Conservation (phyloP, 2,113 vertebrate species). For the Varanus salvator region DNA sequence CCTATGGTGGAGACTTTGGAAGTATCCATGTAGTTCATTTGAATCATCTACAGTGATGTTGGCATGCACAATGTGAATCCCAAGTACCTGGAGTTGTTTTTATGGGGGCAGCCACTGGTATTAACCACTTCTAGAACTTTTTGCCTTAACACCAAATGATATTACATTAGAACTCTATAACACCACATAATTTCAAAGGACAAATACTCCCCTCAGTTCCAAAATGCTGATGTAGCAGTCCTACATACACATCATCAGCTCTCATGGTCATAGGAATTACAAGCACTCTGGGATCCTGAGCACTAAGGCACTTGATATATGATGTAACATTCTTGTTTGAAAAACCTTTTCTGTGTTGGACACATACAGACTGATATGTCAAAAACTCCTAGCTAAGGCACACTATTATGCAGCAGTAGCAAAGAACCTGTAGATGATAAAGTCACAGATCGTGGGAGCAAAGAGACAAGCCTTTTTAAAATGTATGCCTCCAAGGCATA, state of each 20-base stretch:
- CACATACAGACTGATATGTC: not conserved
- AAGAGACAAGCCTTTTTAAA: not conserved
- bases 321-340: conserved; percentile 8
- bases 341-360: not conserved
- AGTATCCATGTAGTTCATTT: not conserved
- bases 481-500: not conserved
- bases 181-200: not conserved
- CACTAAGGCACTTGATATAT: not conserved
- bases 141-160: not conserved
- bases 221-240: not conserved
- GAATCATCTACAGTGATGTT: not conserved
- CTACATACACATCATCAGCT: too few relatives aligned
- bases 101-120: not conserved
- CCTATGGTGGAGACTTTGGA: not conserved
- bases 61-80: not conserved
- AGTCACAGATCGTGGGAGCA: not conserved
- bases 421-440: not conserved
- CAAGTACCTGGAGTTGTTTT: not conserved
- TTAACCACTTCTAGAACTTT: not conserved
- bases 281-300: not conserved
- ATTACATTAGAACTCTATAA: not conserved
- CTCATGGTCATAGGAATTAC: not conserved
- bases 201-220: not conserved
- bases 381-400: not conserved
- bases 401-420: not conserved